Conservation (phyloP, 23 tunicate species). For the Corella eumyota region DNA sequence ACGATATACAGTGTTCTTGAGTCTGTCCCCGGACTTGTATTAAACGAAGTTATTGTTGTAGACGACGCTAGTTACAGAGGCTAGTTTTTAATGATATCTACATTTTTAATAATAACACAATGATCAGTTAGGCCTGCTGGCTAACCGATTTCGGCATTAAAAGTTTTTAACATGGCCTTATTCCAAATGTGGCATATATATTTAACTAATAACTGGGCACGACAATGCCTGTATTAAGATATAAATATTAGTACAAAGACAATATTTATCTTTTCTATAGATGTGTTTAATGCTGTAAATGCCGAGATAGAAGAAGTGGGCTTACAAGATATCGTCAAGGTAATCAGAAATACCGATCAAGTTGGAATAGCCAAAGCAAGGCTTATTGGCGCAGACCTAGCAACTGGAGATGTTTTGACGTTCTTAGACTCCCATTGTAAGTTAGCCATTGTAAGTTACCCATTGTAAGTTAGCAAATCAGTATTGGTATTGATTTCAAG, state of each 20-base stretch:
- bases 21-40: conserved; percentile 60
- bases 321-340: conserved; percentile 34
- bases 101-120: too few relatives aligned
- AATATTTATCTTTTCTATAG: too few relatives aligned
- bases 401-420: conserved; percentile 74
- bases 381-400: conserved; percentile 43
- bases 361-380: conserved; percentile 65
- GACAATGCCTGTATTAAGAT: too few relatives aligned
- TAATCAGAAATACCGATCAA: conserved; percentile 30
- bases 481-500: background rate
- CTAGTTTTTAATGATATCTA: background rate
- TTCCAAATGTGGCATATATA: too few relatives aligned
- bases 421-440: conserved; percentile 95
- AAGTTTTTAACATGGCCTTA: too few relatives aligned
- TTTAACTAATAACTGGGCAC: too few relatives aligned
- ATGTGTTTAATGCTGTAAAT: conserved; percentile 25
- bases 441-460: background rate
- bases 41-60: conserved; percentile 73
- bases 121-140: too few relatives aligned
- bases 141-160: too few relatives aligned
- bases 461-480: background rate
- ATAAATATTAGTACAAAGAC: too few relatives aligned
- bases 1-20: conserved; percentile 91
- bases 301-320: conserved; percentile 51
- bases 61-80: conserved; percentile 65